phyloP scores from a whole-genome alignment of 2,888 invertebrate species.

The Phorcus lineatus region DNA sequence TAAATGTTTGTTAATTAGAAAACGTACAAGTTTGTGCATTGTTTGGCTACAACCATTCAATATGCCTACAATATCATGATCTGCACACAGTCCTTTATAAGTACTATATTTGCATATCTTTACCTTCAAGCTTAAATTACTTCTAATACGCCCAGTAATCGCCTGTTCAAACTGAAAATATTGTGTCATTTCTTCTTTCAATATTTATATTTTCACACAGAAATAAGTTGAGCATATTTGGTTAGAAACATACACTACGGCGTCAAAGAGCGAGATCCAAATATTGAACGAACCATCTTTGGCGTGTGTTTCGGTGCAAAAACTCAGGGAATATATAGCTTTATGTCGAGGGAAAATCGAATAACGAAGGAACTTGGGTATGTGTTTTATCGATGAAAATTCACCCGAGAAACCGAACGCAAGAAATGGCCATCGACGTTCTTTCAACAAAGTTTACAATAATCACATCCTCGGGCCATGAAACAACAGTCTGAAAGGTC shows the following conservation, averaged over 20 bases:
- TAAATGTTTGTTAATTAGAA: no score
- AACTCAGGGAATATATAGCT: neutral
- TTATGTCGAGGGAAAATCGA: neutral
- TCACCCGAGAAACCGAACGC: neutral
- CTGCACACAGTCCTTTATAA: neutral
- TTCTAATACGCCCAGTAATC: constrained; percentile 5
- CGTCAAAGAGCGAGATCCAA: neutral
- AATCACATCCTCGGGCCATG: neutral
- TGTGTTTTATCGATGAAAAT: neutral
- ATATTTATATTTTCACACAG: constrained; percentile 21
- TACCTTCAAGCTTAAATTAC: neutral
- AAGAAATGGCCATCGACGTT: constrained; percentile 1
- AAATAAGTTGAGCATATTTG: constrained; percentile 23
- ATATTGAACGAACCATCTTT: constrained; percentile 13
- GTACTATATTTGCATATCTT: constrained; percentile 8
- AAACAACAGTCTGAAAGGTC: neutral
- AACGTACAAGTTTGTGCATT: no score
- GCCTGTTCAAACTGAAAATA: constrained; percentile 8
- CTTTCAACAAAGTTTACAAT: neutral
- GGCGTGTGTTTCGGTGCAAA: constrained; percentile 14
- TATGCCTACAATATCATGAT: no score
- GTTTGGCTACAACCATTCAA: no score
- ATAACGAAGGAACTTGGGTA: neutral
- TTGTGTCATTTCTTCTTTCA: neutral
- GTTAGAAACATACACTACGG: constrained; percentile 9